Percentiles rank a stretch among this genome's conserved stretches.
These are phyloP conservation scores for Euplexia lucipara DNA, from an alignment of 2,888 invertebrate genomes.

Conservation along the genomic window DNA sequence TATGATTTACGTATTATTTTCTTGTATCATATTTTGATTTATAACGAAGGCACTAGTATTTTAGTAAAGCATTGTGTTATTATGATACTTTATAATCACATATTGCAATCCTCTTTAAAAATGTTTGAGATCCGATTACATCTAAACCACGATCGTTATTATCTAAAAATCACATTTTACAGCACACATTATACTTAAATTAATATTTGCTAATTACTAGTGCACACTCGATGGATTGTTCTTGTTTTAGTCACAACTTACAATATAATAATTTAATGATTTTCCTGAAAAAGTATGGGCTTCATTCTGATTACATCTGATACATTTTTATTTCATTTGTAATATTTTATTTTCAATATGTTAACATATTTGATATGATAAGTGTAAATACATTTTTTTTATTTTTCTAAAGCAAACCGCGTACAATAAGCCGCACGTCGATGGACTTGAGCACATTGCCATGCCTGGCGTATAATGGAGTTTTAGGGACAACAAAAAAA, in stretches of 20 bases:
- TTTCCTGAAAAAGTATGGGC: constrained; percentile 17
- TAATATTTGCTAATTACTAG: constrained; percentile 31
- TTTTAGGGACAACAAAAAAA: too few relatives aligned
- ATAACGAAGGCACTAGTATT: constrained; percentile 43
- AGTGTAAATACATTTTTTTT: constrained; percentile 11
- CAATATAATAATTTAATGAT: constrained; percentile 22
- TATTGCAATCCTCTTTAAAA: constrained; percentile 53
- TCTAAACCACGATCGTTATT: constrained; percentile 47
- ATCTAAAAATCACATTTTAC: constrained; percentile 59
- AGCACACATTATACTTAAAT: constrained; percentile 30
- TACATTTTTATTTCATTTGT: constrained; percentile 1
- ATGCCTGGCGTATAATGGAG: too few relatives aligned
- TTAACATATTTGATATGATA: constrained; percentile 13
- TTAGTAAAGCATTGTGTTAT: constrained; percentile 23
- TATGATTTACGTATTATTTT: constrained; percentile 51
- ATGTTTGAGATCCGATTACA: constrained; percentile 66
- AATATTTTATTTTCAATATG: too few relatives aligned
- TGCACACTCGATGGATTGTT: constrained; percentile 28
- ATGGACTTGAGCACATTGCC: too few relatives aligned
- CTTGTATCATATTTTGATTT: constrained; percentile 18
- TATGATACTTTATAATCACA: constrained; percentile 23
- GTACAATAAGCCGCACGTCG: too few relatives aligned
- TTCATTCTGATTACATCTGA: constrained; percentile 9
- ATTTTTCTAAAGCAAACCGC: background rate
- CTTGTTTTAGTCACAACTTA: constrained; percentile 33